Conservation (phyloP, 2,113 vertebrate genomes). For the Eptesicus fuscus region DNA sequence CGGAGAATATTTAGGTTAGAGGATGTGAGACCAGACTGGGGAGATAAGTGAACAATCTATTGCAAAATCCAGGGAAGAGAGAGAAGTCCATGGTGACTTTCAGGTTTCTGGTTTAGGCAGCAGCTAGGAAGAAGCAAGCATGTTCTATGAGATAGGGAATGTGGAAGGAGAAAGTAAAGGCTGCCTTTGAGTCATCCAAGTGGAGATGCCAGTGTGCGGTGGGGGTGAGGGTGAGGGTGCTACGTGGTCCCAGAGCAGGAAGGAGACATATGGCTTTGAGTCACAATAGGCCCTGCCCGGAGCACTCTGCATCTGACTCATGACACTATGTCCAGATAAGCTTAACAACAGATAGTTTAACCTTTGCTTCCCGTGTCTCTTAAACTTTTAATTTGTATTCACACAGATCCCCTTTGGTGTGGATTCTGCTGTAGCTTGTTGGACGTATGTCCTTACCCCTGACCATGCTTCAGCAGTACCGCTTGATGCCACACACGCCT, state of each 20-base stretch:
- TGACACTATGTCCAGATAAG: neutral
- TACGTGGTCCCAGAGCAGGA: neutral
- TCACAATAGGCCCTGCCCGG: neutral
- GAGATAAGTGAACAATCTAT: neutral
- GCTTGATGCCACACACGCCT: fast-evolving
- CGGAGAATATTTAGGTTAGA: neutral
- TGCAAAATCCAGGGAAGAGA: neutral
- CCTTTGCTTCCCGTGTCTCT: neutral
- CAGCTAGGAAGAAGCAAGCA: neutral
- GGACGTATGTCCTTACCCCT: neutral
- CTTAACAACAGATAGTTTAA: neutral
- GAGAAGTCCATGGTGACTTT: neutral
- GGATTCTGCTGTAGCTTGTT: neutral
- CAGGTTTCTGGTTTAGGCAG: neutral
- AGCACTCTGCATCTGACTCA: neutral
- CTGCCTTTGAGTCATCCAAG: neutral
- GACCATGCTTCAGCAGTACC: neutral
- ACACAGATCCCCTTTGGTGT: neutral
- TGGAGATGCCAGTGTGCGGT: too few species aligned
- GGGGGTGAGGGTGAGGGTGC: neutral
- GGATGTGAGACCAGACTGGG: neutral
- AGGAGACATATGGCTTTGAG: neutral
- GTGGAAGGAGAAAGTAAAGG: neutral
- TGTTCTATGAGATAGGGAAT: neutral
- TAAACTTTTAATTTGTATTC: neutral